Percentiles rank a stretch among this genome's conserved stretches.
Evolutionary conservation across 2,113 vertebrate genomes (phyloP).

Genomic region (Mormoops blainvillei): DNA sequence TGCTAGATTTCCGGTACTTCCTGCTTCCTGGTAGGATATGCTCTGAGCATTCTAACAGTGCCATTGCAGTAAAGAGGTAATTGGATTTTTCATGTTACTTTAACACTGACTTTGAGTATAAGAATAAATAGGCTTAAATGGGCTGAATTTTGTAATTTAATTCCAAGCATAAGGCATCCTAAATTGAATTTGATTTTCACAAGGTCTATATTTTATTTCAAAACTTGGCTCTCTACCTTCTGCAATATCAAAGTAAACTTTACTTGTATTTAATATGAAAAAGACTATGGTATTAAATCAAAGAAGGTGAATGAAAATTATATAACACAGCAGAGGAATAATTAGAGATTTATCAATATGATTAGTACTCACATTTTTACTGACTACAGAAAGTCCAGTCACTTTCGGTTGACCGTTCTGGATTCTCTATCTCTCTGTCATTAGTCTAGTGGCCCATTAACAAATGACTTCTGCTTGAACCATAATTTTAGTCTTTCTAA

Average conservation of each 20-base stretch:
- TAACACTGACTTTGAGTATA: neutral
- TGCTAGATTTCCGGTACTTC: constrained; percentile 11
- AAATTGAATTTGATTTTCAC: neutral
- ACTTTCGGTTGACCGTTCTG: neutral
- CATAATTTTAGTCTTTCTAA: constrained; percentile 18
- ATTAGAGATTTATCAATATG: constrained; percentile 23
- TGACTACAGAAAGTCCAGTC: neutral
- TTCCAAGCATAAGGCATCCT: neutral
- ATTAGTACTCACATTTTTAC: constrained; percentile 14
- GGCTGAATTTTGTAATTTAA: constrained; percentile 10
- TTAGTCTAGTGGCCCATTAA: neutral
- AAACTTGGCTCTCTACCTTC: neutral
- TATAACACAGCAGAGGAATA: neutral
- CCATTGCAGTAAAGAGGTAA: neutral
- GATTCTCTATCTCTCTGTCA: neutral
- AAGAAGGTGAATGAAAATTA: constrained; percentile 22
- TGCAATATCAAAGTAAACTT: constrained; percentile 35
- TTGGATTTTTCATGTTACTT: neutral
- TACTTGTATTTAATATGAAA: constrained; percentile 25
- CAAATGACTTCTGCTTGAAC: neutral
- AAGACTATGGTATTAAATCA: constrained; percentile 6
- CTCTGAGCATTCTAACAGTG: neutral
- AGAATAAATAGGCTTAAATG: neutral
- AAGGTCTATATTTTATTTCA: neutral
- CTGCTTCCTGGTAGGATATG: constrained; percentile 4